Percentiles rank a stretch among this genome's conserved stretches.
These are phyloP conservation scores for Drosophila repletoides DNA, from an alignment of 1,140 invertebrate species.

Conservation along the genomic window DNA sequence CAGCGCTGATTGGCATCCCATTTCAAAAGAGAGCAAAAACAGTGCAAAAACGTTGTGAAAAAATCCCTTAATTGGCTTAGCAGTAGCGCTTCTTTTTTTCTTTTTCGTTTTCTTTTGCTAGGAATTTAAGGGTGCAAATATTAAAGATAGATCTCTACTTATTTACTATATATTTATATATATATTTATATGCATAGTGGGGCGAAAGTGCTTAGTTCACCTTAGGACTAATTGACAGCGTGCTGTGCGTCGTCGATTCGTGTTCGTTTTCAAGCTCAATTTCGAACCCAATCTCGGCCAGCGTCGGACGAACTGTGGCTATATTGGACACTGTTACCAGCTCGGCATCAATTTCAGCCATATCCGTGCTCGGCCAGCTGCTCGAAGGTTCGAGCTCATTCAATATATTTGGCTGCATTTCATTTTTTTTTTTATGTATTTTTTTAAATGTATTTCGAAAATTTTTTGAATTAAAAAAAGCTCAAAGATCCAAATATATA, in stretches of 20 bases:
- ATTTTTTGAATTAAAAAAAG: no score
- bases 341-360: conserved; percentile 15
- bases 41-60: conserved; percentile 32
- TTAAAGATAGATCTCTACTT: no score
- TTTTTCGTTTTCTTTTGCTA: not conserved
- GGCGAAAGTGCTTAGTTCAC: conserved; percentile 25
- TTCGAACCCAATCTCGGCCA: conserved; percentile 32
- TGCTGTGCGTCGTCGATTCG: conserved; percentile 54
- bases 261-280: conserved; percentile 46
- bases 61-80: conserved; percentile 44
- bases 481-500: no score
- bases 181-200: not conserved
- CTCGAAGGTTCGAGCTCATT: conserved; percentile 18
- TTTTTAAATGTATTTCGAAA: no score
- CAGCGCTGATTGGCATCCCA: conserved; percentile 41
- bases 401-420: conserved; percentile 30
- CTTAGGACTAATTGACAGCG: conserved; percentile 42
- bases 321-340: no score
- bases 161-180: not conserved
- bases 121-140: no score
- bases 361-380: conserved; percentile 29
- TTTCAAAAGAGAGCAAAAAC: conserved; percentile 18
- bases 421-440: conserved; percentile 1
- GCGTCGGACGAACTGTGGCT: conserved; percentile 26
- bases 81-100: conserved; percentile 26